phyloP scores from a whole-genome alignment of 1,140 invertebrate genomes.

The Brachionus asplanchnoidis region DNA sequence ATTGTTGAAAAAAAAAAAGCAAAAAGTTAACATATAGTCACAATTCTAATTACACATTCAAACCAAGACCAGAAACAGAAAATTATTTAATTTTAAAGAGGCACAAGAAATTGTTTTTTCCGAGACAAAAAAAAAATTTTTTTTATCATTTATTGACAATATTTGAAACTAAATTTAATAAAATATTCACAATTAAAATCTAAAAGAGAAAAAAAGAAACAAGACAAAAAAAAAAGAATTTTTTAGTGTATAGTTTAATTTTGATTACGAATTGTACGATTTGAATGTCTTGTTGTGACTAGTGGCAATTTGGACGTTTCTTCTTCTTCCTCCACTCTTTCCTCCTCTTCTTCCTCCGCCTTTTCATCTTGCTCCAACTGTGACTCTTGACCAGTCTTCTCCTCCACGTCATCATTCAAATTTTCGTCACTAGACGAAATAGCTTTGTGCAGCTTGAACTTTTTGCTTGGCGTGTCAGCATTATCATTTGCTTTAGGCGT shows the following conservation, averaged over 20 bases:
- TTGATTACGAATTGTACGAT: background rate
- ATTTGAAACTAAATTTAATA: background rate
- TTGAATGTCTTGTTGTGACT: background rate
- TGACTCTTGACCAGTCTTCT: background rate
- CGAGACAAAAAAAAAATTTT: background rate
- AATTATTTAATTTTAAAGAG: too few relatives aligned
- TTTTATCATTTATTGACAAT: background rate
- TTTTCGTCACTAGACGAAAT: slow-evolving; percentile 12
- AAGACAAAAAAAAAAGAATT: background rate
- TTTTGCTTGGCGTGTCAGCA: background rate
- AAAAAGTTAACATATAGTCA: too few relatives aligned
- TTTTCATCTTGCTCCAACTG: background rate
- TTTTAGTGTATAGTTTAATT: background rate
- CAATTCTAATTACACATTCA: too few relatives aligned
- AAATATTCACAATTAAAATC: slow-evolving; percentile 5
- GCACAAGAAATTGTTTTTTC: too few relatives aligned
- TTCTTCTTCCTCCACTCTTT: background rate
- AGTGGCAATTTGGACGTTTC: background rate
- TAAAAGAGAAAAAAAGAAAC: background rate
- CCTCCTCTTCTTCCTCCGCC: background rate
- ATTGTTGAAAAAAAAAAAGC: too few relatives aligned
- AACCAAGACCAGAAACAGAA: too few relatives aligned
- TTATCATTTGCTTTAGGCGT: background rate
- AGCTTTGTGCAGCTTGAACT: slow-evolving; percentile 10
- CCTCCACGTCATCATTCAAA: background rate